Base-by-base conservation (phyloP, 2,113 vertebrate species). In the Petrocephalus microphthalmus region DNA sequence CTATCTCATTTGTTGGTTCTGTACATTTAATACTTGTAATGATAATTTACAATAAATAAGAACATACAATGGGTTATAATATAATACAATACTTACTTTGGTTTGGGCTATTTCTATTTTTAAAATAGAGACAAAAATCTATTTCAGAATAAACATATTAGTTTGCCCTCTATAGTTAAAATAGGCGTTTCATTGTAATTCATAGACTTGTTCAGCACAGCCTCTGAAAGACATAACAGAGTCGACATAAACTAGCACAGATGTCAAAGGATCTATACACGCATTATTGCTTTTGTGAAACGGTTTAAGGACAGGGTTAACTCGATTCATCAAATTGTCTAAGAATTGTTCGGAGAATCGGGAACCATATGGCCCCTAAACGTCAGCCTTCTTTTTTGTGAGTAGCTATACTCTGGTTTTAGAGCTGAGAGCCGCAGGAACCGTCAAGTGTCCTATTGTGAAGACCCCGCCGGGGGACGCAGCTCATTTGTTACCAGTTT, bases 271-370 rank as follows among this genome's bases (percentile, higher is more conserved):
- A 89, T 92, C 94, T 90, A 91, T 95, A 95, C 94, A 96, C 93
- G 94, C 95, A 96, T 96, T 96, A 95, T 95, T 93, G 96, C 94
- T 92, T 94, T 95, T 94, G 94, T 95, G 95, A 91, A 92, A 93
- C 92, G 93, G 96, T 95, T 94, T 94, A 93, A 96, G 94, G 93
- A 95, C 95, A 95, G 95, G 95, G 95, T 95, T 94, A 93, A 97
- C 95, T 96, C 97, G 95, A 98, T 99, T 97, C 96, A 99, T 99
- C 97, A 98, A 96, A 97, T 96, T 97, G 97, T 97, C 96, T 96
- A 93, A 94, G 97, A 97, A 97, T 97, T 97, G 97, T 97, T 97
- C 96, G 95, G 96, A 96, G 95, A 97, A 96, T 96, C 95, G 95
- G 94, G 96, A 98, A 97, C 96, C 97, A 99, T 99, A 98, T 98